phyloP scores from a whole-genome alignment of 2,113 vertebrate genomes.

The Acanthochromis polyacanthus region DNA sequence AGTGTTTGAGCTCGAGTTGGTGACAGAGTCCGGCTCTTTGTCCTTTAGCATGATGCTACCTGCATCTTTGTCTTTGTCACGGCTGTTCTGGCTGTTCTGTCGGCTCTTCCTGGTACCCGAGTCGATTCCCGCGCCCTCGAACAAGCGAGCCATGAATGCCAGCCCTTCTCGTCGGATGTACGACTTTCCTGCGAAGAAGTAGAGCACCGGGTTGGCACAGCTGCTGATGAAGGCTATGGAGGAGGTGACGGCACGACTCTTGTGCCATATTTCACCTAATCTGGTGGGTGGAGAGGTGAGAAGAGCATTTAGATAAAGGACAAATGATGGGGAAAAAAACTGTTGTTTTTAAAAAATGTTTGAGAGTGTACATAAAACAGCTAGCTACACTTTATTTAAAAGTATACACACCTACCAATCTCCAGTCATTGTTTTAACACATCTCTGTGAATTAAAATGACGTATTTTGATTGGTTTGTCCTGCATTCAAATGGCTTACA shows the following conservation, averaged over 20 bases:
- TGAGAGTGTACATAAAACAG: no score
- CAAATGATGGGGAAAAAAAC: background rate
- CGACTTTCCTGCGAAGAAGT: slow-evolving; percentile 83
- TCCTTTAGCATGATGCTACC: slow-evolving; percentile 63
- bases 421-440: no score
- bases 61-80: slow-evolving; percentile 70
- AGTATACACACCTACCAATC: no score
- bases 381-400: no score
- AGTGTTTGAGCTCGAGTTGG: slow-evolving; percentile 36
- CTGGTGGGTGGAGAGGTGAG: slow-evolving; percentile 49
- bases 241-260: slow-evolving; percentile 70
- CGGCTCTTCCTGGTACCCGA: slow-evolving; percentile 62
- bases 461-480: no score
- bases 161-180: slow-evolving; percentile 83
- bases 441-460: no score
- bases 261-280: slow-evolving; percentile 60
- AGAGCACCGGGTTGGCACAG: slow-evolving; percentile 84
- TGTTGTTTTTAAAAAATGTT: no score
- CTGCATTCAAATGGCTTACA: no score
- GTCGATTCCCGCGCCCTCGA: slow-evolving; percentile 79
- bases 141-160: slow-evolving; percentile 86
- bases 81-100: slow-evolving; percentile 81
- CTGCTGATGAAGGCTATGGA: slow-evolving; percentile 85
- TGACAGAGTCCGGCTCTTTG: slow-evolving; percentile 56
- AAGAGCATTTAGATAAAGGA: background rate